Percentiles rank a stretch among this genome's conserved stretches.
Conservation (phyloP, 1,140 invertebrate species). For the honey bee (Apis mellifera) region Amel_HAv3.1 CM009940.2:2907501-2908000, state of each 20-base stretch:
- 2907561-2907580: background rate
- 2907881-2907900: background rate
- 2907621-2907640: too few relatives aligned
- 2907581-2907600: background rate
- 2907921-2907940: background rate
- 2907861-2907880: background rate
- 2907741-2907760: too few relatives aligned
- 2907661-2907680: too few relatives aligned
- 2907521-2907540: background rate
- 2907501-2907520: background rate
- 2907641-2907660: too few relatives aligned
- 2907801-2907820: background rate
- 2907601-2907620: too few relatives aligned
- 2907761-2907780: too few relatives aligned
- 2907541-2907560: background rate
- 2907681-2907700: too few relatives aligned
- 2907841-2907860: background rate
- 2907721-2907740: too few relatives aligned
- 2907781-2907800: background rate
- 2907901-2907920: too few relatives aligned
- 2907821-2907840: background rate
- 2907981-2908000: background rate
- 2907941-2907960: background rate
- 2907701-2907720: too few relatives aligned
- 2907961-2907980: background rate